A percentile compares a stretch with the other conserved stretches of the same genome.
These are phyloP conservation scores for Gopherus flavomarginatus DNA, from an alignment of 2,113 vertebrate genomes.

Conservation along the genomic window DNA sequence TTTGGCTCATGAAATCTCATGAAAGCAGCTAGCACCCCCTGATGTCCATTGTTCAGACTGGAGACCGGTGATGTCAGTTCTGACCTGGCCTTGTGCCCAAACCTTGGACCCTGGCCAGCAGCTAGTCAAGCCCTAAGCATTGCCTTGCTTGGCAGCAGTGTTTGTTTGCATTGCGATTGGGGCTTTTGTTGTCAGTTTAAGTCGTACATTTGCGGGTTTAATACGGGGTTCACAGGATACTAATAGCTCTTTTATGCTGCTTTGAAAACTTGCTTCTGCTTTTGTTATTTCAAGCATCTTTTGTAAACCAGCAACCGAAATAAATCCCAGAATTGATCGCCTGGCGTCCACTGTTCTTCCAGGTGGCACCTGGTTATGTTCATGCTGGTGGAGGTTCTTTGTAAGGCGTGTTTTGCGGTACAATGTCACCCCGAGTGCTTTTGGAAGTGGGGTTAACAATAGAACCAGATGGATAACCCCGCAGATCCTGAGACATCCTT, in stretches of 20 bases:
- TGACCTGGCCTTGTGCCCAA: not conserved
- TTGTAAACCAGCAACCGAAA: not conserved
- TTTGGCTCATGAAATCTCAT: not conserved
- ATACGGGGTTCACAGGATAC: not conserved
- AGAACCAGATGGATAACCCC: not conserved
- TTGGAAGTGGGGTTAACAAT: not conserved
- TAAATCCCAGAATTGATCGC: not conserved
- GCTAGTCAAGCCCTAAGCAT: not conserved
- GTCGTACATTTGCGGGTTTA: not conserved
- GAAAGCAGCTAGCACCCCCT: not conserved
- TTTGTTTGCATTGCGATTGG: not conserved
- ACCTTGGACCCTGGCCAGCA: not conserved
- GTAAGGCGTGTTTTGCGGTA: not conserved
- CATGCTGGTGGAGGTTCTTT: not conserved
- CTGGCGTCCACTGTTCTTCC: not conserved
- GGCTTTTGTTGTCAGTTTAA: not conserved
- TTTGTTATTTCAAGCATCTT: not conserved
- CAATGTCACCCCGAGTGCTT: not conserved
- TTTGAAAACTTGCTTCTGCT: not conserved
- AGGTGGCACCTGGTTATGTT: not conserved
- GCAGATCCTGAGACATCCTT: not conserved
- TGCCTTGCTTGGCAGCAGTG: not conserved
- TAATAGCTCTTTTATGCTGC: not conserved
- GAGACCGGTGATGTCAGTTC: not conserved
- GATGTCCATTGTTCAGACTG: not conserved